Conservation (phyloP, 2,113 vertebrate genomes). For the Odocoileus hemionus region DNA sequence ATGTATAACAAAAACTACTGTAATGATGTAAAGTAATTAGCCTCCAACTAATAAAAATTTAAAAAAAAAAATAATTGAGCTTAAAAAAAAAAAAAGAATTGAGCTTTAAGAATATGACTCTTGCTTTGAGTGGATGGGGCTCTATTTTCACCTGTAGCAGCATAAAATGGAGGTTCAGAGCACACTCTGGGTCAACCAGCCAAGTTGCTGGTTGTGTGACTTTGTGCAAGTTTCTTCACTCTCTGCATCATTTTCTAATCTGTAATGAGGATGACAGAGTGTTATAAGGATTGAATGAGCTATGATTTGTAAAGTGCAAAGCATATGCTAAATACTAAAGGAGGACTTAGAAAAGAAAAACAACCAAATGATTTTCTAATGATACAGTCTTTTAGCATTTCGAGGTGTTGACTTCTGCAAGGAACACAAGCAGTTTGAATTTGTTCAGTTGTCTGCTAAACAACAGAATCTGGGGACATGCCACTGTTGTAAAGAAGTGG, state of each 20-base stretch:
- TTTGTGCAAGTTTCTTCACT: neutral
- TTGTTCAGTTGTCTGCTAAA: constrained; percentile 36
- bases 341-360: constrained; percentile 15
- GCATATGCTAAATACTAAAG: neutral
- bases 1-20: too few relatives aligned
- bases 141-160: neutral
- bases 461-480: neutral
- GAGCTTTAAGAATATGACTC: neutral
- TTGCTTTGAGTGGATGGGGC: neutral
- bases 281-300: neutral
- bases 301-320: neutral
- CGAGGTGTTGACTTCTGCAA: neutral
- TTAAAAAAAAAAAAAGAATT: neutral
- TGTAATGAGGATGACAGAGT: neutral
- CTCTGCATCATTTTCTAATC: neutral
- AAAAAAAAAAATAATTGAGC: neutral
- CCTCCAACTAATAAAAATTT: too few relatives aligned
- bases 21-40: too few relatives aligned
- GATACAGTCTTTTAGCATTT: neutral
- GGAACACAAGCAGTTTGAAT: neutral
- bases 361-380: neutral
- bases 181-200: neutral
- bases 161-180: neutral
- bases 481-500: neutral
- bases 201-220: neutral